These are phyloP conservation scores for Chrysolina oricalcia DNA, from an alignment of 2,888 invertebrate genomes.

Conservation along the genomic window DNA sequence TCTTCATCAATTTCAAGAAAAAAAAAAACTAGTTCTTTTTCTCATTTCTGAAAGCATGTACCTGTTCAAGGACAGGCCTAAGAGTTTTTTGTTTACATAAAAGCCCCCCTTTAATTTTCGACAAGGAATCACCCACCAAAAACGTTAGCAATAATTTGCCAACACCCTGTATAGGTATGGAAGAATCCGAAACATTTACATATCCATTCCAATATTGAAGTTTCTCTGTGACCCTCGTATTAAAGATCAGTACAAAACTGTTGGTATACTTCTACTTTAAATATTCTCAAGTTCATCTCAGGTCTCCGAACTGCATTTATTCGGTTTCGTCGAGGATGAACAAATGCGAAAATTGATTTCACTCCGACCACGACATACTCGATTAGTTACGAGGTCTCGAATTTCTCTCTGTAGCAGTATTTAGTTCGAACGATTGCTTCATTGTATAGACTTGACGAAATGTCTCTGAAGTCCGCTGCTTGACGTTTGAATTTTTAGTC, in stretches of 20 bases:
- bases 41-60: too few relatives aligned
- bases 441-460: neutral
- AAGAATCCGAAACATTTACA: too few relatives aligned
- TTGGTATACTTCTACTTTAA: neutral
- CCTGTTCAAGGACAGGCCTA: too few relatives aligned
- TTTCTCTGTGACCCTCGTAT: neutral
- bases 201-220: too few relatives aligned
- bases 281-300: neutral
- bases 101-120: too few relatives aligned
- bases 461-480: neutral
- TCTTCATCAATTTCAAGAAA: too few relatives aligned
- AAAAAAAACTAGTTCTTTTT: too few relatives aligned
- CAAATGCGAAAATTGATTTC: conserved; percentile 10
- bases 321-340: conserved; percentile 3
- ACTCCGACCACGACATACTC: conserved; percentile 10
- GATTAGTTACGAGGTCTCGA: neutral
- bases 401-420: conserved; percentile 1
- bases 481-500: neutral
- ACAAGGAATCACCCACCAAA: too few relatives aligned
- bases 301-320: conserved; percentile 5
- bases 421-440: conserved; percentile 5
- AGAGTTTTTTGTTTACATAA: too few relatives aligned
- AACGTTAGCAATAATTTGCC: too few relatives aligned
- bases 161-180: too few relatives aligned
- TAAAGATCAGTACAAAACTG: neutral